Evolutionary conservation across 2,888 invertebrate genomes (phyloP).

Genomic region (Microplitis manilae): DNA sequence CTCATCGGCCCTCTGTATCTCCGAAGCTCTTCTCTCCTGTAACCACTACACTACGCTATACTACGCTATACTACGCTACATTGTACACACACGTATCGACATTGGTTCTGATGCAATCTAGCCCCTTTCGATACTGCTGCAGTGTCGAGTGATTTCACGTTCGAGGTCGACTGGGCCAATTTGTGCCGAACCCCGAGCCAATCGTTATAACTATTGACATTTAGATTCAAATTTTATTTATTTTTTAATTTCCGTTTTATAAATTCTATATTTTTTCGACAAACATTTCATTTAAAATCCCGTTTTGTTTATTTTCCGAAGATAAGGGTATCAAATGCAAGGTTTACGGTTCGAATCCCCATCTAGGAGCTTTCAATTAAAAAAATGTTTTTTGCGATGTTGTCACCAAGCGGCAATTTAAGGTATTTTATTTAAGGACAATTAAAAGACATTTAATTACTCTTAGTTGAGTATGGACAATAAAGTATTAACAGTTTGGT

Average conservation of each 20-base stretch:
- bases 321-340: too few relatives aligned
- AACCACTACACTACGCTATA: not conserved
- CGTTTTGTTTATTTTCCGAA: too few relatives aligned
- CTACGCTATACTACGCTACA: not conserved
- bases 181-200: not conserved
- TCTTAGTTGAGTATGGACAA: not conserved
- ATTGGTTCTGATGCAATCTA: not conserved
- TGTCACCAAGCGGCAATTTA: too few relatives aligned
- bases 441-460: too few relatives aligned
- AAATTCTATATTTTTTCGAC: too few relatives aligned
- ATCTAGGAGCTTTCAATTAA: too few relatives aligned
- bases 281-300: too few relatives aligned
- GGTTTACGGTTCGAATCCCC: too few relatives aligned
- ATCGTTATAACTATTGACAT: not conserved
- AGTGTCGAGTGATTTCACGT: not conserved
- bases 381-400: too few relatives aligned
- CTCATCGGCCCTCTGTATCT: not conserved
- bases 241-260: not conserved
- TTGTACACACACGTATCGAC: not conserved
- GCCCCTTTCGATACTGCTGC: not conserved
- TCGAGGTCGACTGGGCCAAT: not conserved
- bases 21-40: not conserved
- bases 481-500: not conserved
- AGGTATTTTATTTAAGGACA: too few relatives aligned
- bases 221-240: not conserved